Evolutionary conservation across 1,140 invertebrate species (phyloP), one percentile per base, ranked within the genome.

Genomic region (Procambarus virginalis): DNA sequence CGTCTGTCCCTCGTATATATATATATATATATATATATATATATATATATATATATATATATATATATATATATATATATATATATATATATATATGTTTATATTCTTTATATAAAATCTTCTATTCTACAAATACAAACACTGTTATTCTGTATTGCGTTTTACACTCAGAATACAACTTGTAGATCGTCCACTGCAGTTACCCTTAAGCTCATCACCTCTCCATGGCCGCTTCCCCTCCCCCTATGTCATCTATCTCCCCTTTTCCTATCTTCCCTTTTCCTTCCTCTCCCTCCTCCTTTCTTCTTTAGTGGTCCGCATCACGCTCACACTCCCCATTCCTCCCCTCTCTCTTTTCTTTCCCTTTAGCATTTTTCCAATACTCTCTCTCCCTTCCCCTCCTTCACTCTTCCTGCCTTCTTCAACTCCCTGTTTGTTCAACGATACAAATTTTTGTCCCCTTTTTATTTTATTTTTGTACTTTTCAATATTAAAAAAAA

Each of bases 41-140:
- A 64, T 17, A 64, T 64, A 64, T 64, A 64, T 64, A 64, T 64
- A 64, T 64, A 64, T 64, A 17, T 64, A 64, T 64, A 64, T 64
- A 64, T 64, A 64, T 64, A 64, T 17, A 64, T 64, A 64, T 64
- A 64, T 64, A 64, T 64, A 64, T 64, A 64, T 64, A 64, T 64
- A 64, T 64, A 64, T 64, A 64, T 64, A 64, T 64, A 64, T 64
- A 64, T 64, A 64, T 64, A 64, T 64, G 6, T 64, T 4, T 64
- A 64, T 64, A 64, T n/a, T n/a, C n/a, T n/a, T n/a, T 64, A 64
- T 64, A 64, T 64, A 17, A 4, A 17, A 14, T 14, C 17, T 14
- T 3, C 3, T 64, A 17, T 64, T 58, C 14, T 14, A 58, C 14
- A 58, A 9, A 58, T 58, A 58, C 14, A 58, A 9, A 58, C 14